Base-by-base conservation (phyloP, 1,140 invertebrate species). In the Lepidurus arcticus region DNA sequence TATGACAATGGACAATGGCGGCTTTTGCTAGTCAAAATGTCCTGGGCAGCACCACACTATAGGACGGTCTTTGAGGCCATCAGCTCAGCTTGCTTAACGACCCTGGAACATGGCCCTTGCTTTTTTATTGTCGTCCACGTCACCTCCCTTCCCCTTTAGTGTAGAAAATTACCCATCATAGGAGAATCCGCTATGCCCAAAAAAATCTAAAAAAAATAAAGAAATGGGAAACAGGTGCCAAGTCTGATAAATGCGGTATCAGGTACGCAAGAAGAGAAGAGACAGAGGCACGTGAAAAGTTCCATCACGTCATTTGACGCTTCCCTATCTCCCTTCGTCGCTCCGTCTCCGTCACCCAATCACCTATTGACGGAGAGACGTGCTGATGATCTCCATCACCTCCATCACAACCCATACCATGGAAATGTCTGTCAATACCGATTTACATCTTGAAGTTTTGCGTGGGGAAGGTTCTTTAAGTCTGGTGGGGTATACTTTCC, bases 11-110 rank as follows among this genome's bases (percentile, higher is more conserved):
- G n/a, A 34, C 53, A 65, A 0, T 65, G 53, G 53, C 53, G 53
- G 53, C 53, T 65, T 65, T 65, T 9, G 53, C 53, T 65, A 65
- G 53, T 65, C 53, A 9, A 65, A 16, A 65, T 65, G 53, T 65
- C n/a, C 53, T 65, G 53, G 53, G 53, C 53, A 13, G 45, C 45
- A 47, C 45, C 45, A 47, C 45, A 21, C 53, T 65, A 13, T 65
- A 34, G 34, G 34, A 34, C 34, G 34, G 34, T 34, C 34, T 65
- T 65, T 21, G 9, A 65, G 21, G 16, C 16, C 53, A 65, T 9
- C 53, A 65, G 13, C 53, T 65, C 53, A 65, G 53, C 53, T 65
- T 65, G 53, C 53, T 65, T 65, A 65, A 65, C 53, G 53, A 65
- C 53, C 53, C 53, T 7, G 53, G 53, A 47, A 65, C n/a, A 65